These are phyloP conservation scores for Andrena praecox DNA, from an alignment of 2,888 invertebrate species.

Conservation along the genomic window DNA sequence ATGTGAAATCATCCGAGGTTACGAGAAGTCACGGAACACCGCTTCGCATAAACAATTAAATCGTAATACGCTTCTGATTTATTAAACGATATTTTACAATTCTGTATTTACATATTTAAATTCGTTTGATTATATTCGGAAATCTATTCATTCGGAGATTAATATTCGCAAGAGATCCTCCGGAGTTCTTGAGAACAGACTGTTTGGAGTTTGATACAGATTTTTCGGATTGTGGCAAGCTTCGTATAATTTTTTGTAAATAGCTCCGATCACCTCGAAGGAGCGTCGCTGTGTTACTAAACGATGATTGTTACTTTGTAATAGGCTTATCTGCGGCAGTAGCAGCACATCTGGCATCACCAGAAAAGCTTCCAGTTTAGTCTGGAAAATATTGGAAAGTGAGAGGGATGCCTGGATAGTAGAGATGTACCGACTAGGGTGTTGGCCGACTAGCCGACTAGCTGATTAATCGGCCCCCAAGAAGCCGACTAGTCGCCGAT, in stretches of 20 bases:
- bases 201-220: constrained; percentile 90
- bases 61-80: constrained; percentile 15
- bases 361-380: constrained; percentile 95
- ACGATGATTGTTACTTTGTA: constrained; percentile 92
- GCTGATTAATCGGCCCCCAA: no score
- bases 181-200: constrained; percentile 91
- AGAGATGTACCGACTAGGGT: no score
- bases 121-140: background rate
- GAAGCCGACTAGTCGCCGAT: no score
- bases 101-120: constrained; percentile 24
- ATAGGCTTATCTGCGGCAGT: constrained; percentile 93
- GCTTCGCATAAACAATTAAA: constrained; percentile 26
- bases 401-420: background rate
- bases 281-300: constrained; percentile 90
- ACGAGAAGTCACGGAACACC: background rate
- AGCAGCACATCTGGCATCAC: constrained; percentile 93
- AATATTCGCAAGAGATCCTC: constrained; percentile 88
- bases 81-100: constrained; percentile 58
- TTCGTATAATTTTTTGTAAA: constrained; percentile 94
- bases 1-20: background rate
- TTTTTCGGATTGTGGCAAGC: constrained; percentile 92
- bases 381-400: constrained; percentile 85
- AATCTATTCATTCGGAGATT: constrained; percentile 73
- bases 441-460: no score
- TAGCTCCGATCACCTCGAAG: constrained; percentile 94